Evolutionary conservation across 2,797 vertebrate genomes (phyloP).

Genomic region (Paratrypauchen microcephalus): DNA sequence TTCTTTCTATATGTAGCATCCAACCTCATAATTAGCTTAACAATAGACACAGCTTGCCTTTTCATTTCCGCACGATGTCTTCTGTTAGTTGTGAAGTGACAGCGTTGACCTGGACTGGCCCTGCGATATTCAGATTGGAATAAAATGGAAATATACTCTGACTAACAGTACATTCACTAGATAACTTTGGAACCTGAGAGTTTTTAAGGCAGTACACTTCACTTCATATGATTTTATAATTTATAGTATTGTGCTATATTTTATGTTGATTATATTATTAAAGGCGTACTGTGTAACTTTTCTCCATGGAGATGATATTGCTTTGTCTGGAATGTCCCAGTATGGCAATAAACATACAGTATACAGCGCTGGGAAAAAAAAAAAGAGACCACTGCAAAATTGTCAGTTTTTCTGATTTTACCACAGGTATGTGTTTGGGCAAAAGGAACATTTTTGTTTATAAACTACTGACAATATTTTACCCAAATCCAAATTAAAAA

Average conservation of each 20-base stretch:
- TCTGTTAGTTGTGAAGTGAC: constrained; percentile 37
- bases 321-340: too few species aligned
- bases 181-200: constrained; percentile 17
- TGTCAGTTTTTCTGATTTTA: too few species aligned
- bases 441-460: too few species aligned
- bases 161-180: constrained; percentile 22
- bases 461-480: too few species aligned
- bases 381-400: too few species aligned
- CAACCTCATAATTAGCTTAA: constrained; percentile 53
- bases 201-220: constrained; percentile 8
- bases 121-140: constrained; percentile 17
- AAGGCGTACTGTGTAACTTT: too few species aligned
- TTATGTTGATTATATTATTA: background rate
- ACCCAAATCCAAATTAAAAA: too few species aligned
- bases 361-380: too few species aligned
- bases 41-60: constrained; percentile 25
- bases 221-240: background rate
- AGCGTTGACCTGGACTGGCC: constrained; percentile 42
- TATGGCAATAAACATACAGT: too few species aligned
- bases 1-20: constrained; percentile 9
- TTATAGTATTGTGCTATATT: background rate
- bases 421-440: too few species aligned
- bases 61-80: constrained; percentile 35
- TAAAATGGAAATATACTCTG: constrained; percentile 25
- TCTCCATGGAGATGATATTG: too few species aligned